Percentiles rank a stretch among this genome's conserved stretches.
Evolutionary conservation across 1,140 invertebrate genomes (phyloP).

Genomic region (Platorchestia sp.): DNA sequence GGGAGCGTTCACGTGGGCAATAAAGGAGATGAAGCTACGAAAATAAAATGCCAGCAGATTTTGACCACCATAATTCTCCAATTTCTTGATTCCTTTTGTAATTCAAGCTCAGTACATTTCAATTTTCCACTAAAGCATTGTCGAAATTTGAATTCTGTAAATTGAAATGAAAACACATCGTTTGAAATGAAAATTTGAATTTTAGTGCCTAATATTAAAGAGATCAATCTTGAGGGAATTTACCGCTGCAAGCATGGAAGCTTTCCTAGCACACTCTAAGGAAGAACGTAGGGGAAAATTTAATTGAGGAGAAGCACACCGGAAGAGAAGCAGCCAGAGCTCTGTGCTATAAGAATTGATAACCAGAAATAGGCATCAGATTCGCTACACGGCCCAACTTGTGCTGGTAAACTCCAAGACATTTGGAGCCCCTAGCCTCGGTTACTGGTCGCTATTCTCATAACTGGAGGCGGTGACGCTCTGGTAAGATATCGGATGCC

Average conservation of each 20-base stretch:
- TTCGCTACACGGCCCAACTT: neutral
- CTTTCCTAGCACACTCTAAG: neutral
- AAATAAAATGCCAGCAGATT: neutral
- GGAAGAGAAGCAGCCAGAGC: neutral
- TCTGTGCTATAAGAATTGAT: neutral
- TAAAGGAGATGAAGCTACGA: neutral
- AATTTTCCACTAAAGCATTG: neutral
- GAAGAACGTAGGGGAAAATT: neutral
- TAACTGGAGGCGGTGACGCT: neutral
- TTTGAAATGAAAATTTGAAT: neutral
- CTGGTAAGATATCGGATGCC: neutral
- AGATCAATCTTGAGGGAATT: neutral
- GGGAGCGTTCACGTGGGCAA: neutral
- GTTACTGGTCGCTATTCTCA: too few species aligned
- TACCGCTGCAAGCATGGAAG: neutral
- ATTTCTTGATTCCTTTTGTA: neutral
- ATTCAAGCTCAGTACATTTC: neutral
- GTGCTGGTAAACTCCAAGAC: neutral
- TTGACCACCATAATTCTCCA: neutral
- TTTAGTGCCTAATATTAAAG: neutral
- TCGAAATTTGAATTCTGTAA: neutral
- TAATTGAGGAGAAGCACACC: neutral
- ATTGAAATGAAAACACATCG: neutral
- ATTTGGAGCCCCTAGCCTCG: neutral
- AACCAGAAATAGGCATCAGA: neutral